Evolutionary conservation across 2,888 invertebrate species (phyloP).

Genomic region (Tenthredo notha): DNA sequence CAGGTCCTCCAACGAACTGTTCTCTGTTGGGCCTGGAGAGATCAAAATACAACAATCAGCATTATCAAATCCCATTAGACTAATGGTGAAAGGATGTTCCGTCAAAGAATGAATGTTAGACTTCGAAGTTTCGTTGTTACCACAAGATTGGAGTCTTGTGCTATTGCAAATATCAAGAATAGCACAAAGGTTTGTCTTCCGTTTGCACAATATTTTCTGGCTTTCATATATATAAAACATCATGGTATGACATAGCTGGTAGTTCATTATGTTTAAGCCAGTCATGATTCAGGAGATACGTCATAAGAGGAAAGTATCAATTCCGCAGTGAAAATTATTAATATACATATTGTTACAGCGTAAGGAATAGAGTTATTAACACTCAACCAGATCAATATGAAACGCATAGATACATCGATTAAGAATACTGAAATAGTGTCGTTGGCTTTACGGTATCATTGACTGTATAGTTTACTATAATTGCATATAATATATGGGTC

Average conservation of each 20-base stretch:
- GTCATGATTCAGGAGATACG: background rate
- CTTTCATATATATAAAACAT: background rate
- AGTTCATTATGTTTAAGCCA: background rate
- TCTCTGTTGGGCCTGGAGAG: conserved; percentile 62
- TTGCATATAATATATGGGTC: background rate
- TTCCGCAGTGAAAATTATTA: background rate
- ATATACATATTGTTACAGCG: background rate
- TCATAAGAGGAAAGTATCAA: background rate
- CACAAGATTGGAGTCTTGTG: background rate
- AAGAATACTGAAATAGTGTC: background rate
- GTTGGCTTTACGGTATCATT: background rate
- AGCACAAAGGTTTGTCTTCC: background rate
- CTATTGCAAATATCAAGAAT: background rate
- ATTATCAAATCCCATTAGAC: background rate
- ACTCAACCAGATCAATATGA: background rate
- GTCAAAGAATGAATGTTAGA: background rate
- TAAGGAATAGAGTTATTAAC: background rate
- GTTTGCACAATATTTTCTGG: background rate
- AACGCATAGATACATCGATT: background rate
- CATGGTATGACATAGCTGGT: background rate
- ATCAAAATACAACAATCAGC: background rate
- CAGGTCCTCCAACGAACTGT: conserved; percentile 66
- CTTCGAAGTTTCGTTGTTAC: background rate
- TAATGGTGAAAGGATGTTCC: background rate
- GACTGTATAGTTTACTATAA: background rate